Evolutionary conservation across 2,113 vertebrate genomes (phyloP).

Genomic region (Dromiciops gliroides): DNA sequence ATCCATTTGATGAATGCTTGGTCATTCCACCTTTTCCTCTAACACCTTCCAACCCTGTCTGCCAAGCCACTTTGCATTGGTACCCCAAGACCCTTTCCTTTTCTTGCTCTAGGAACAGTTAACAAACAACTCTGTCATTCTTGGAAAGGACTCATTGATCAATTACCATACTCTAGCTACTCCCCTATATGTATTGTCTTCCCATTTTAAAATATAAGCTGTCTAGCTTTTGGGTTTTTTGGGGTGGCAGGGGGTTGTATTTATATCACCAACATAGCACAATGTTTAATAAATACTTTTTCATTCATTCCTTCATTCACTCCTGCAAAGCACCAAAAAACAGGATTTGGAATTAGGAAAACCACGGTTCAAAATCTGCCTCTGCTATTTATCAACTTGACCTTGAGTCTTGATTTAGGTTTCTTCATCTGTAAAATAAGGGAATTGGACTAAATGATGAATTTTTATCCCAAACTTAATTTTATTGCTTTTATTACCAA

Average conservation of each 20-base stretch:
- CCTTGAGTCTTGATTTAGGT: not conserved
- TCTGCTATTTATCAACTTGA: not conserved
- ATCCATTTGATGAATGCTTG: not conserved
- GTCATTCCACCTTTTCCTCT: not conserved
- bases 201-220: not conserved
- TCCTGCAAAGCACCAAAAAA: not conserved
- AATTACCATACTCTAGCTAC: not conserved
- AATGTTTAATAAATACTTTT: not conserved
- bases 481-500: not conserved
- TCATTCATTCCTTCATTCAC: not conserved
- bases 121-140: not conserved
- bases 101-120: not conserved
- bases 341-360: not conserved
- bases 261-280: not conserved
- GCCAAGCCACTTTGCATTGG: not conserved
- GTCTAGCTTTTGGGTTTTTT: not conserved
- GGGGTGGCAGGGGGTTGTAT: not conserved
- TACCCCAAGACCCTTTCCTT: not conserved
- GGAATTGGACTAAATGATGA: not conserved
- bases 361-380: not conserved
- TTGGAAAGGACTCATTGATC: not conserved
- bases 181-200: not conserved
- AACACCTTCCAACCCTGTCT: too few relatives aligned
- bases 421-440: not conserved
- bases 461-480: not conserved